phyloP scores from a whole-genome alignment of 2,113 vertebrate genomes.

The Anseranas semipalmata region DNA sequence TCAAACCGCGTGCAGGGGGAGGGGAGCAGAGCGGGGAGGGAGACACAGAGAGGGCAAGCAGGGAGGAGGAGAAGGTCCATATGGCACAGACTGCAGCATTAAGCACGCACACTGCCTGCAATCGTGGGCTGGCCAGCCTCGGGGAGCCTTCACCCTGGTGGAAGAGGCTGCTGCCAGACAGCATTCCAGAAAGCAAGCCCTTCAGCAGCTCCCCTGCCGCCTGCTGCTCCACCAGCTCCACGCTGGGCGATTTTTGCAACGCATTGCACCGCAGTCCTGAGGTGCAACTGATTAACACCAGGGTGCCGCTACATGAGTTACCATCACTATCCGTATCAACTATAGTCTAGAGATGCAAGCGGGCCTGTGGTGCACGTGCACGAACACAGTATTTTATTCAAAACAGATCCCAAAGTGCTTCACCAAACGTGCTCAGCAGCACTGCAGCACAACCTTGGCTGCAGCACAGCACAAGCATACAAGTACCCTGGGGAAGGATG shows the following conservation, averaged over 20 bases:
- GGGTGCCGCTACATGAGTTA: not conserved
- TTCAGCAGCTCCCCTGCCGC: conserved; percentile 6
- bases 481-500: not conserved
- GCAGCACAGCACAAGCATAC: accelerated
- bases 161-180: conserved; percentile 23
- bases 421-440: not conserved
- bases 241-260: not conserved
- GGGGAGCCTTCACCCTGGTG: not conserved
- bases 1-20: conserved; percentile 63
- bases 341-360: accelerated
- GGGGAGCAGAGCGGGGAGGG: not conserved
- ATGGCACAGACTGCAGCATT: conserved; percentile 12
- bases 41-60: conserved; percentile 57
- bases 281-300: not conserved
- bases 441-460: not conserved
- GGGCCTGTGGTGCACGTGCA: not conserved
- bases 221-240: not conserved
- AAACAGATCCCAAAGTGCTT: not conserved
- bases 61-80: conserved; percentile 68
- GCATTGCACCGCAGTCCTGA: not conserved
- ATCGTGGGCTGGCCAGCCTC: not conserved
- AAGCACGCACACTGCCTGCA: not conserved
- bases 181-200: conserved; percentile 4
- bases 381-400: accelerated
- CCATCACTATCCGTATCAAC: accelerated